Evolutionary conservation across 2,888 invertebrate genomes (phyloP).

Genomic region (Chrysolina oricalcia): DNA sequence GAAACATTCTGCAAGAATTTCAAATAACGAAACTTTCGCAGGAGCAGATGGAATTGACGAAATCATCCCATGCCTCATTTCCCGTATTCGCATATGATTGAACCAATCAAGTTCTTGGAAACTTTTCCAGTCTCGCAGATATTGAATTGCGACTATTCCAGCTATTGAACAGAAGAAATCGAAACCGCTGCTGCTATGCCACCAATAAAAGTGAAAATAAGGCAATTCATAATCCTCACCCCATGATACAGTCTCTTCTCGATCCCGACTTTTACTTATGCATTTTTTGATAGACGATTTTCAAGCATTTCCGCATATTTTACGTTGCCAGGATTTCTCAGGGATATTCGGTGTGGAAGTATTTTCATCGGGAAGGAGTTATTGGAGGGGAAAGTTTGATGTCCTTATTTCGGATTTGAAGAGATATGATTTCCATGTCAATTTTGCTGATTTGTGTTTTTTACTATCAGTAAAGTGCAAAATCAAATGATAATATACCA

Average conservation of each 20-base stretch:
- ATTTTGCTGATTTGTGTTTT: too few species aligned
- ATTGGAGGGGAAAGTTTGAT: background rate
- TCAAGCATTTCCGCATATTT: conserved; percentile 53
- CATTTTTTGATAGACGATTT: conserved; percentile 60
- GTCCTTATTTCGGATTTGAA: too few species aligned
- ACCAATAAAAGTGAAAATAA: conserved; percentile 69
- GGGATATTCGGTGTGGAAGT: too few species aligned
- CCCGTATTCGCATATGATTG: conserved; percentile 11
- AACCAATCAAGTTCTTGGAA: conserved; percentile 23
- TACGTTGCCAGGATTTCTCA: conserved; percentile 8
- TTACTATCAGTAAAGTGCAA: too few species aligned
- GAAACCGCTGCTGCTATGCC: conserved; percentile 56
- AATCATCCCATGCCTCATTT: conserved; percentile 6
- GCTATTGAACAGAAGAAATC: conserved; percentile 42
- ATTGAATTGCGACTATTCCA: conserved; percentile 29
- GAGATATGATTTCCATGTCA: too few species aligned
- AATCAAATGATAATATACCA: too few species aligned
- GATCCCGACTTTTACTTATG: conserved; percentile 56
- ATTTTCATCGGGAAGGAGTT: background rate
- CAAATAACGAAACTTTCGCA: background rate
- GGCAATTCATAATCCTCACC: conserved; percentile 69
- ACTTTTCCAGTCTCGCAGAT: conserved; percentile 30
- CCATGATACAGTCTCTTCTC: conserved; percentile 59
- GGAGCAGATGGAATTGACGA: background rate
- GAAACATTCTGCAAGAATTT: background rate